Conservation (phyloP, 2,888 invertebrate genomes). For the Pseudococcus longispinus region DNA sequence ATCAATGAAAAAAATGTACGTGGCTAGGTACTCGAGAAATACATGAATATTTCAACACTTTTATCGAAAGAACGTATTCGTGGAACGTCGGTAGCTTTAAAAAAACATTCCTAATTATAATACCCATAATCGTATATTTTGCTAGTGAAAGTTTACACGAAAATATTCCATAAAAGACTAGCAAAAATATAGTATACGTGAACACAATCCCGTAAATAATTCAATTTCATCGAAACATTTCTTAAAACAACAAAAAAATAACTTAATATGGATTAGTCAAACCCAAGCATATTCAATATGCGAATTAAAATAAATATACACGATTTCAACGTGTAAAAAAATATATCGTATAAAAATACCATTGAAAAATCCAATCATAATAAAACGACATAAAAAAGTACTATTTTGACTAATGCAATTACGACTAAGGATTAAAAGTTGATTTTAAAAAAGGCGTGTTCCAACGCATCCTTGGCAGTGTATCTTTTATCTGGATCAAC, state of each 20-base stretch:
- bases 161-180: constrained; percentile 8
- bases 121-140: constrained; percentile 24
- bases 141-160: constrained; percentile 39
- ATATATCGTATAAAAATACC: constrained; percentile 8
- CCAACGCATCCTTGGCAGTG: constrained; percentile 76
- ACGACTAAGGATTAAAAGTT: neutral
- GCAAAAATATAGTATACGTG: constrained; percentile 18
- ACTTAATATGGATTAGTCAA: neutral
- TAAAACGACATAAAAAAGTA: constrained; percentile 7
- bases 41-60: neutral
- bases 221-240: neutral
- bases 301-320: constrained; percentile 3
- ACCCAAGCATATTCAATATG: neutral
- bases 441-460: constrained; percentile 74
- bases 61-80: neutral
- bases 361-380: neutral
- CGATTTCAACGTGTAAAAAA: neutral
- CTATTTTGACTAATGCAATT: neutral
- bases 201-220: constrained; percentile 16
- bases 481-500: constrained; percentile 79
- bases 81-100: neutral
- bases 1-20: neutral
- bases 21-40: neutral
- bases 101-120: neutral
- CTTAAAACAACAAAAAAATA: neutral